Evolutionary conservation across 2,113 vertebrate genomes (phyloP).

Genomic region (Podarcis cretensis): DNA sequence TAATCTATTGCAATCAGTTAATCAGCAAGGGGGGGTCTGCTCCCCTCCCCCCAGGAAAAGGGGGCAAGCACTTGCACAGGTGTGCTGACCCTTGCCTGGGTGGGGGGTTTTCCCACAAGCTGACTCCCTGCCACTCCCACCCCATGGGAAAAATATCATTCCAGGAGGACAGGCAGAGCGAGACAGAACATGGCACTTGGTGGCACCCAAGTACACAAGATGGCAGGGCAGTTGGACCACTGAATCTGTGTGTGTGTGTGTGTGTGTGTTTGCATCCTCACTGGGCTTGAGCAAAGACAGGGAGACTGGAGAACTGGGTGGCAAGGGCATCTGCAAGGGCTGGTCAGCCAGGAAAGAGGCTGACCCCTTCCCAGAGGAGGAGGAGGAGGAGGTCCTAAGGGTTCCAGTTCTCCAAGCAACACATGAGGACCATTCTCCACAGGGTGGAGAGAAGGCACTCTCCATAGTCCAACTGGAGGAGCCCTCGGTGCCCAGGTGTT

Average conservation of each 20-base stretch:
- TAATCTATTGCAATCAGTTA: constrained; percentile 75
- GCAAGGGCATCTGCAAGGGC: not conserved
- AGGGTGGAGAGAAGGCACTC: not conserved
- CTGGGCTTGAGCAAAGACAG: not conserved
- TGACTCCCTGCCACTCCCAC: not conserved
- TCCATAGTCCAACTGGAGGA: not conserved
- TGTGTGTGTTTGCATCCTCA: not conserved
- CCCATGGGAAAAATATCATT: constrained; percentile 22
- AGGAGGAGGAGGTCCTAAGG: no score
- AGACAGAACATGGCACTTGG: not conserved
- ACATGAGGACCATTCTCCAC: not conserved
- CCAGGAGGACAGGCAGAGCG: not conserved
- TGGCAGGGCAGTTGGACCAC: not conserved
- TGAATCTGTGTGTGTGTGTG: no score
- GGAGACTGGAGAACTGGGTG: not conserved
- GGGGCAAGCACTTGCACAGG: constrained; percentile 26
- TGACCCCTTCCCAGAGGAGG: not conserved
- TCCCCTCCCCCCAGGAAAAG: constrained; percentile 26
- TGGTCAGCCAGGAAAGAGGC: not conserved
- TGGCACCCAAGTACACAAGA: not conserved
- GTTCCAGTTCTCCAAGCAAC: not conserved
- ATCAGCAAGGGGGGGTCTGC: constrained; percentile 57
- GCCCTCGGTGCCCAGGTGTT: not conserved
- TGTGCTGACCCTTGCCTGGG: not conserved
- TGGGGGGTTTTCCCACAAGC: not conserved